Evolutionary conservation across 1,140 invertebrate genomes (phyloP).

Genomic region (Ganaspis sp.): DNA sequence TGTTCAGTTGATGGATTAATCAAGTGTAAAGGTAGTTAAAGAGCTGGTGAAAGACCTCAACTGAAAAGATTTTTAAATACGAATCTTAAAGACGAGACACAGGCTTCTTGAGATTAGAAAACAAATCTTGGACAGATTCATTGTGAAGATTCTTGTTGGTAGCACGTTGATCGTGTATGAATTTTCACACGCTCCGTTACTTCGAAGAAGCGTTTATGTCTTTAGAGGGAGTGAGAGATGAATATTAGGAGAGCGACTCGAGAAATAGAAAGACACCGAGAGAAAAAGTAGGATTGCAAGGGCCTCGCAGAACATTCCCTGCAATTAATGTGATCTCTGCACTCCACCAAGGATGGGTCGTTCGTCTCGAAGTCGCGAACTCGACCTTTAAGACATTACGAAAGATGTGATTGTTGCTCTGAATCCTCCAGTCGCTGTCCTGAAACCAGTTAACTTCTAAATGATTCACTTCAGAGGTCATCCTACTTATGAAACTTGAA

Average conservation of each 20-base stretch:
- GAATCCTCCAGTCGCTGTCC: slow-evolving; percentile 33
- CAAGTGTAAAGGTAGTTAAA: too few relatives aligned
- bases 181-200: slow-evolving; percentile 59
- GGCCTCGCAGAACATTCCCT: slow-evolving; percentile 41
- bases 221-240: slow-evolving; percentile 28
- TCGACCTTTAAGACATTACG: slow-evolving; percentile 65
- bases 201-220: slow-evolving; percentile 53
- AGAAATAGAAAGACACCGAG: neutral
- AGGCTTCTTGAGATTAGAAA: too few relatives aligned
- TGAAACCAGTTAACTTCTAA: neutral
- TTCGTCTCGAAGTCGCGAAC: slow-evolving; percentile 58
- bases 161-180: slow-evolving; percentile 36
- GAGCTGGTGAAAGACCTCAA: too few relatives aligned
- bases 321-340: slow-evolving; percentile 47
- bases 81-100: neutral
- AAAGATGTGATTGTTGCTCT: slow-evolving; percentile 58
- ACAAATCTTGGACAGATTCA: slow-evolving; percentile 14
- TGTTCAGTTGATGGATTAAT: too few relatives aligned
- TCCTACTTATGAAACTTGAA: too few relatives aligned
- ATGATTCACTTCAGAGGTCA: neutral
- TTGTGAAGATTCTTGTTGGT: neutral
- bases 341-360: slow-evolving; percentile 52
- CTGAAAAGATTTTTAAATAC: too few relatives aligned
- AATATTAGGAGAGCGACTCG: slow-evolving; percentile 1
- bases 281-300: slow-evolving; percentile 49